Conservation (phyloP, 1,140 invertebrate species). For the Diorhabda sublineata region DNA sequence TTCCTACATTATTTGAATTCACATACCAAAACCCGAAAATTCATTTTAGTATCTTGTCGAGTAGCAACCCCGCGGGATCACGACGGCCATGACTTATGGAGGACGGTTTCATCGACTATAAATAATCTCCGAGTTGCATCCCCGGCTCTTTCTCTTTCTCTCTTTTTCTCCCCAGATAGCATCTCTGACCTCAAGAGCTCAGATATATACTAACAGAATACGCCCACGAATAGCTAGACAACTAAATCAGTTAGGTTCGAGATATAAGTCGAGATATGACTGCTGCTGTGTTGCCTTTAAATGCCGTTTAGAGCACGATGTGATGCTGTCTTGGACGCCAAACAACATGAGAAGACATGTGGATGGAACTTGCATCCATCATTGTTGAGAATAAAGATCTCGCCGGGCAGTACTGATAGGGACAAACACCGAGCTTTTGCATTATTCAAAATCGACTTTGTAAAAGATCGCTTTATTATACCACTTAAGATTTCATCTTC, state of each 20-base stretch:
- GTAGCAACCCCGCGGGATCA: conserved; percentile 34
- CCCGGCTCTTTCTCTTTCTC: not conserved
- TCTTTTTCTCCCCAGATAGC: conserved; percentile 28
- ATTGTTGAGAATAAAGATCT: conserved; percentile 5
- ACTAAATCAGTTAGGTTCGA: conserved; percentile 42
- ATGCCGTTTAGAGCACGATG: conserved; percentile 35
- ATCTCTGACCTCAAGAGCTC: conserved; percentile 25
- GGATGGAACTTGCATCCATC: conserved; percentile 6
- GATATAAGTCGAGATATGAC: conserved; percentile 29
- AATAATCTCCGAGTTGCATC: conserved; percentile 38
- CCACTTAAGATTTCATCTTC: not conserved
- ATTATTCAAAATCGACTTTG: not conserved
- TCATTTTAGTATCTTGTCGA: conserved; percentile 5
- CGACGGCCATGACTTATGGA: conserved; percentile 41
- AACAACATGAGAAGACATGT: conserved; percentile 19
- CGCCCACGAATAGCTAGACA: conserved; percentile 42
- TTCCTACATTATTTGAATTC: no score
- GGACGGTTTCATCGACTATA: conserved; percentile 41
- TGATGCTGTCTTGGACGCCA: conserved; percentile 26
- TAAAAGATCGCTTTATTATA: not conserved
- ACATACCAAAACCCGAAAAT: not conserved
- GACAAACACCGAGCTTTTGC: not conserved
- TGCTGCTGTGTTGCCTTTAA: conserved; percentile 23
- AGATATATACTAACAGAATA: conserved; percentile 38
- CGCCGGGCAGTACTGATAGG: not conserved